Conservation (phyloP, 2,113 vertebrate species). For the Cervus canadensis region DNA sequence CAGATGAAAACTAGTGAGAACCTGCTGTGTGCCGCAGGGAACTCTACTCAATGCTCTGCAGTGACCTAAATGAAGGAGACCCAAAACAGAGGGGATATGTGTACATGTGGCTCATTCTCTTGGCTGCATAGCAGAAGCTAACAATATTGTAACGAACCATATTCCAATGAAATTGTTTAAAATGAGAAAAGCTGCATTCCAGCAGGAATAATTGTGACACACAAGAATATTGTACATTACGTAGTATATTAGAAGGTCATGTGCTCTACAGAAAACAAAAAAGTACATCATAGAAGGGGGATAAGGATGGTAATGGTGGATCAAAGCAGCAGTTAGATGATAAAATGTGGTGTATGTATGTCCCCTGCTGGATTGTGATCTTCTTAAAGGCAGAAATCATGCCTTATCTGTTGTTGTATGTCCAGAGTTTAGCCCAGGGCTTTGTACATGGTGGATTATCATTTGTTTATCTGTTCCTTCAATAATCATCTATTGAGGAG, state of each 20-base stretch:
- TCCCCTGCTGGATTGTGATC: not conserved
- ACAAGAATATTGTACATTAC: not conserved
- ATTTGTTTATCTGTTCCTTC: slow-evolving; percentile 1
- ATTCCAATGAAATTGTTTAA: not conserved
- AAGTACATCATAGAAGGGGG: not conserved
- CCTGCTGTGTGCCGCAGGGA: not conserved
- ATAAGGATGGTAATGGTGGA: not conserved
- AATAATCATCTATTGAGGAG: not conserved
- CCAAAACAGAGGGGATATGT: not conserved
- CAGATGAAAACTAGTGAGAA: not conserved
- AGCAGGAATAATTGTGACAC: not conserved
- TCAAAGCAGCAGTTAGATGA: not conserved
- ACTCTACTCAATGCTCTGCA: not conserved
- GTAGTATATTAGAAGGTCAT: not conserved
- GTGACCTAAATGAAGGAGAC: not conserved
- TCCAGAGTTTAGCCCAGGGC: not conserved
- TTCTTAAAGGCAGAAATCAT: not conserved
- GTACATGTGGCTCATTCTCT: not conserved
- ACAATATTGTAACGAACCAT: not conserved
- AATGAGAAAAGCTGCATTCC: not conserved
- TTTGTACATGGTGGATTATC: not conserved
- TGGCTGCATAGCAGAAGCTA: not conserved
- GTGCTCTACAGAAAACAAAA: not conserved
- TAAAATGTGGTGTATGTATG: not conserved
- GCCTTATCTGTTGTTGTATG: not conserved